phyloP scores from a whole-genome alignment of 2,888 invertebrate genomes.

The Incurvaria masculella region DNA sequence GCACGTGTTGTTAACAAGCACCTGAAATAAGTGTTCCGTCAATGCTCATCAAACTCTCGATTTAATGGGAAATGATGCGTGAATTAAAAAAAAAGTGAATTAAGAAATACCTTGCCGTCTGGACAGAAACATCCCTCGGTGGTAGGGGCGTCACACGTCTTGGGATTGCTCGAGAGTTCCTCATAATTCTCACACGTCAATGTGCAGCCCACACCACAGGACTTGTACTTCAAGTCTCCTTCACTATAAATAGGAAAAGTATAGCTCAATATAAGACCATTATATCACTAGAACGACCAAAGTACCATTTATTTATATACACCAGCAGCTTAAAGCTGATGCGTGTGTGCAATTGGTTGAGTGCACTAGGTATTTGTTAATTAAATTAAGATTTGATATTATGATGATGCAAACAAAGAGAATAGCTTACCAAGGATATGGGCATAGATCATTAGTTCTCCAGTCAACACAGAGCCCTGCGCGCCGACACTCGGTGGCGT shows the following conservation, averaged over 20 bases:
- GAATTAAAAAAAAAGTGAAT: too few species aligned
- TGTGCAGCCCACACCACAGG: conserved; percentile 61
- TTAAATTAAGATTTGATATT: neutral
- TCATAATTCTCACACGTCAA: conserved; percentile 64
- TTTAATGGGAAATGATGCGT: too few species aligned
- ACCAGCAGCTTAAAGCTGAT: too few species aligned
- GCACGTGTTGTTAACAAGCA: conserved; percentile 69
- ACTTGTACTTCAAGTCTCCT: conserved; percentile 41
- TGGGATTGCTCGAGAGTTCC: conserved; percentile 32
- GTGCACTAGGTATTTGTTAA: too few species aligned
- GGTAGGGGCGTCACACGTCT: conserved; percentile 41
- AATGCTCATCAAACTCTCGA: too few species aligned
- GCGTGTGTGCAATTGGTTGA: too few species aligned
- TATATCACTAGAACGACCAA: too few species aligned
- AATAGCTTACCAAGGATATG: conserved; percentile 58
- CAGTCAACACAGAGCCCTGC: conserved; percentile 73
- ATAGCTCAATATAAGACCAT: too few species aligned
- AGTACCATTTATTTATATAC: too few species aligned
- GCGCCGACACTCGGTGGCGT: conserved; percentile 67
- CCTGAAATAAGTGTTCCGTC: too few species aligned
- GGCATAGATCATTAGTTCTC: conserved; percentile 63
- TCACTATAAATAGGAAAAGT: conserved; percentile 19
- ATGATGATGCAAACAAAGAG: too few species aligned
- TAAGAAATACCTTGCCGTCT: conserved; percentile 55
- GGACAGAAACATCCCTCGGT: conserved; percentile 88